Evolutionary conservation across 2,888 invertebrate genomes (phyloP), one percentile per base, ranked within the genome.

Genomic region (Noctua pronuba): DNA sequence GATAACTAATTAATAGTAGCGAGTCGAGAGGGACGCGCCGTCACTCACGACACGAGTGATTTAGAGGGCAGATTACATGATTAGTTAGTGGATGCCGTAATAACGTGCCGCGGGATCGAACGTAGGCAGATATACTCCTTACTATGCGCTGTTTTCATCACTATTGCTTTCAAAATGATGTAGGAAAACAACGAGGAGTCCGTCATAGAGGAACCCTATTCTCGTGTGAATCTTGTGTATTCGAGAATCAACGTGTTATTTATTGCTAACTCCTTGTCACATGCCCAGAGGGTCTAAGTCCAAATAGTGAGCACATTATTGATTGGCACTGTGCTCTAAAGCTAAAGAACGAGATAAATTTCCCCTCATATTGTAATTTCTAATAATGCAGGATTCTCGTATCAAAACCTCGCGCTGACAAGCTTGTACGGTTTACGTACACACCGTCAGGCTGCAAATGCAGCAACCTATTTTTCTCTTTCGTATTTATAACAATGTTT

Each of bases 21-120:
- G 21, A 46, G n/a, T 44, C 58, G 5, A 77, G 38, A 46, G 75
- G 60, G 77, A 76, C 38, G 60, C 46, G 24, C 38, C 60, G 74
- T 75, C 78, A 64, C 49, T 41, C 31, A 46, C 60, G 44, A 21
- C 41, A n/a, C 28, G 10, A 44, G 6, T 44, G 35, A 35, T 55
- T 41, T 10, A 13, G 6, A 21, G 6, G 18, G 11, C 44, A 13
- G 64, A 65, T 65, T 41, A 65, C 4, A 35, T 11, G 7, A 58
- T 41, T 41, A 58, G 24, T 31, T 24, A 28, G 41, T 65, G 7
- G 28, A 35, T 41, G 41, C n/a, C 38, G n/a, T 65, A 3, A n/a
- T 41, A 21, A 21, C 4, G 35, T 35, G 31, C 10, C 21, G 10
- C 35, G 21, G 62, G 35, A 35, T 35, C 31, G 31, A 35, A 35